Percentiles rank a stretch among this genome's conserved stretches.
Conservation (phyloP, 2,113 vertebrate genomes). For the Albula goreensis region DNA sequence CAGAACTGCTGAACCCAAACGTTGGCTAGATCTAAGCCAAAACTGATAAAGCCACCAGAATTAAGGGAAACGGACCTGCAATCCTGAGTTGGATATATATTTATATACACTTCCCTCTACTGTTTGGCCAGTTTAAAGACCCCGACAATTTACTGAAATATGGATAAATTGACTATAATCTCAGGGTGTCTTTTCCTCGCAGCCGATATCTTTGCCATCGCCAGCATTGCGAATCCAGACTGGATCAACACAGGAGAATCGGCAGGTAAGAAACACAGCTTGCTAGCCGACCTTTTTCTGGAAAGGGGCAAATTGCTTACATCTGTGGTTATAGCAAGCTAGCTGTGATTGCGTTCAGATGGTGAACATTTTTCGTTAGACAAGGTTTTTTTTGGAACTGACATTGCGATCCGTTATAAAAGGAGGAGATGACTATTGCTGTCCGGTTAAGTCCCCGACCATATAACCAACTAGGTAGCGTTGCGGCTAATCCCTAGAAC, state of each 20-base stretch:
- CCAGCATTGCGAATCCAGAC: conserved; percentile 91
- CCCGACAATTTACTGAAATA: conserved; percentile 61
- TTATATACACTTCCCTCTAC: neutral
- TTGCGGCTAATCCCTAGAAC: conserved; percentile 37
- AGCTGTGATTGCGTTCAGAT: neutral
- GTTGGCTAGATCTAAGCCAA: neutral
- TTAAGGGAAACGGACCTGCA: neutral
- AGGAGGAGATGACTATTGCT: neutral
- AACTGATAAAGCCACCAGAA: neutral
- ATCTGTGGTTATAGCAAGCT: too few relatives aligned
- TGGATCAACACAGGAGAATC: conserved; percentile 95
- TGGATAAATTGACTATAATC: conserved; percentile 96
- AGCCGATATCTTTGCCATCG: conserved; percentile 94
- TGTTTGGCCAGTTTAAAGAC: neutral
- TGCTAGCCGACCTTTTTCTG: neutral
- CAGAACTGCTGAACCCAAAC: conserved; percentile 20
- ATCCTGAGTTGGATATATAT: neutral
- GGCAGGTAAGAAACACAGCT: conserved; percentile 71
- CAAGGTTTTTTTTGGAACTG: neutral
- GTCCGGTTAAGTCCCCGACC: neutral
- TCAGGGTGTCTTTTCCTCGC: conserved; percentile 95
- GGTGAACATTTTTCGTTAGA: neutral
- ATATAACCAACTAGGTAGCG: conserved; percentile 47
- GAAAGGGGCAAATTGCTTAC: neutral
- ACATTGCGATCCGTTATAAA: neutral